These are phyloP conservation scores for Norana najaformis DNA, from an alignment of 2,888 invertebrate genomes.

Conservation along the genomic window DNA sequence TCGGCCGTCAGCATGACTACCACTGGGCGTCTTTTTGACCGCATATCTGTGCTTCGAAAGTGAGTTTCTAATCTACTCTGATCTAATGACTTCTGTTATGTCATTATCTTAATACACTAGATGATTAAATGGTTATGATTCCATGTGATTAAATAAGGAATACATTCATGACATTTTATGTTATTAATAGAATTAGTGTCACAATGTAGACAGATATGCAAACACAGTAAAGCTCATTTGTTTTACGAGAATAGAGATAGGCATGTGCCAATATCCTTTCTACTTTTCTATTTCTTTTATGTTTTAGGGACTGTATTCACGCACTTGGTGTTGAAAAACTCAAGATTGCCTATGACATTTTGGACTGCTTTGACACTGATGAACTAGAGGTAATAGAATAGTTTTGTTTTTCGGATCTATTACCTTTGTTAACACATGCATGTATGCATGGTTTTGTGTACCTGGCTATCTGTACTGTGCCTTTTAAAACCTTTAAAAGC, in stretches of 20 bases:
- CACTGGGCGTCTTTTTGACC: conserved; percentile 54
- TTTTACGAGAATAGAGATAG: not conserved
- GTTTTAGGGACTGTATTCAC: conserved; percentile 58
- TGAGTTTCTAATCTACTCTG: conserved; percentile 44
- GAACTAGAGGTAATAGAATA: conserved; percentile 56
- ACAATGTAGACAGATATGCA: not conserved
- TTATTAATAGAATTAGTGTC: not conserved
- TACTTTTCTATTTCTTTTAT: not conserved
- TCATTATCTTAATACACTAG: not conserved
- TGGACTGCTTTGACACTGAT: conserved; percentile 59
- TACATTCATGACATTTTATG: not conserved
- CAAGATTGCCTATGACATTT: conserved; percentile 58
- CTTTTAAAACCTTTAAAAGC: too few relatives aligned
- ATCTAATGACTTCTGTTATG: not conserved
- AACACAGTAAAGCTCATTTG: not conserved
- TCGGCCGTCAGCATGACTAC: conserved; percentile 36
- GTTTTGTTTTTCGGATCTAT: not conserved
- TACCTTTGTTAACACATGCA: too few relatives aligned
- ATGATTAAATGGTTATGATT: not conserved
- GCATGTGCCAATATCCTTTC: not conserved
- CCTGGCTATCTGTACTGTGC: too few relatives aligned
- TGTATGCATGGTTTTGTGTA: too few relatives aligned
- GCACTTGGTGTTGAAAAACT: conserved; percentile 57
- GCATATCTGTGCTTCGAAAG: conserved; percentile 57
- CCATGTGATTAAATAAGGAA: not conserved